Conservation (phyloP, 1,140 invertebrate species). For the Venturia canescens region DNA sequence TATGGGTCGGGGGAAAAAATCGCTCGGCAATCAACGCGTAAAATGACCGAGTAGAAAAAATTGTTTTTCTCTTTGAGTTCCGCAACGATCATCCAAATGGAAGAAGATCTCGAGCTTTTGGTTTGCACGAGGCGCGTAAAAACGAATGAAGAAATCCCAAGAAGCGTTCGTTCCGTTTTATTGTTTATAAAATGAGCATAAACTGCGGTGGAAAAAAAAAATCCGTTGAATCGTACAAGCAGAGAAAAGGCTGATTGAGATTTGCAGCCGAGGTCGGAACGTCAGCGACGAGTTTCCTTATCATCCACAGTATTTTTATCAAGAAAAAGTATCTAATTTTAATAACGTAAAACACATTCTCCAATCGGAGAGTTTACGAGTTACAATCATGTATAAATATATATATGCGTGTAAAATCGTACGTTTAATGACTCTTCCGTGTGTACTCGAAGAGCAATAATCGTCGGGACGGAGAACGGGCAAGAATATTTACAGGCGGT, state of each 20-base stretch:
- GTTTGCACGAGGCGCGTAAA: too few species aligned
- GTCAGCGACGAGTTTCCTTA: background rate
- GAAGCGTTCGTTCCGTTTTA: too few species aligned
- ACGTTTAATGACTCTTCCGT: constrained; percentile 4
- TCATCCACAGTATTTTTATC: constrained; percentile 1
- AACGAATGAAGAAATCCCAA: too few species aligned
- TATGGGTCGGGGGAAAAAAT: too few species aligned
- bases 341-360: background rate
- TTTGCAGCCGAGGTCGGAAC: background rate
- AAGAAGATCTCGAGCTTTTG: too few species aligned
- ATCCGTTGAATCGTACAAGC: background rate
- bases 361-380: background rate
- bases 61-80: too few species aligned
- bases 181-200: too few species aligned
- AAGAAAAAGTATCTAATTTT: background rate
- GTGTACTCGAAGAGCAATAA: background rate
- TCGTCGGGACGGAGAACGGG: background rate
- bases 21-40: too few species aligned
- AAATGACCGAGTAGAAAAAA: too few species aligned
- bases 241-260: background rate
- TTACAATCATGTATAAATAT: background rate
- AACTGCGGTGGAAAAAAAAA: background rate
- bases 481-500: background rate
- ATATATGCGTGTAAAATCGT: background rate
- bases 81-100: too few species aligned